Percentiles rank a stretch among this genome's conserved stretches.
Conservation (phyloP, 2,113 vertebrate genomes). For the Coptodon rendalli region DNA sequence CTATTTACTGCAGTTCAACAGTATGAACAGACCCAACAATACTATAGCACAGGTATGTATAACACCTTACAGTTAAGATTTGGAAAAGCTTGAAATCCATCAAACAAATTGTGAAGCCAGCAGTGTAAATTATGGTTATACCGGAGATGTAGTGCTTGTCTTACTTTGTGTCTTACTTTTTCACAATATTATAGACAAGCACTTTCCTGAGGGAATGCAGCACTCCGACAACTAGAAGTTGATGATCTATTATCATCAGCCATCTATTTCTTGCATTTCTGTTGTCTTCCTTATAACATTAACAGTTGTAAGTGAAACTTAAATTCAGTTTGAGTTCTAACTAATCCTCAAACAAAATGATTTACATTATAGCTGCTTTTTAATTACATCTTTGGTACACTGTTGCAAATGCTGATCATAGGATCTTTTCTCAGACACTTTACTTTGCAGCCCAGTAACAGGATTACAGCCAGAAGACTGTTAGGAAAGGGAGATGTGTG, state of each 20-base stretch:
- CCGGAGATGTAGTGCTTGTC: neutral
- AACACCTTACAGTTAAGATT: neutral
- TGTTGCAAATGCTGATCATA: neutral
- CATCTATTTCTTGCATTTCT: conserved; percentile 65
- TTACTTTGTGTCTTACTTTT: neutral
- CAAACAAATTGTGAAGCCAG: neutral
- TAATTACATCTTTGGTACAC: neutral
- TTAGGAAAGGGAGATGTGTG: conserved; percentile 77
- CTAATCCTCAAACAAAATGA: neutral
- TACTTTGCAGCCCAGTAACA: conserved; percentile 66
- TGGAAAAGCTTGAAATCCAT: neutral
- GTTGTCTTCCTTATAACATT: conserved; percentile 65
- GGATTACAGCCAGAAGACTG: conserved; percentile 76
- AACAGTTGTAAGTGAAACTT: conserved; percentile 65
- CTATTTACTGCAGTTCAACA: neutral
- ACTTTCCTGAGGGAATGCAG: conserved; percentile 76
- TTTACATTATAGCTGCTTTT: neutral
- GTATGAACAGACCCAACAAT: neutral
- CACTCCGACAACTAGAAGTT: conserved; percentile 73
- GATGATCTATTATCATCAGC: conserved; percentile 61
- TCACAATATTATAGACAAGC: conserved; percentile 37
- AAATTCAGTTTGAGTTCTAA: neutral
- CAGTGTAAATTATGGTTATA: neutral
- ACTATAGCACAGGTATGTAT: neutral
- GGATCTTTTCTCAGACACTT: neutral